These are phyloP conservation scores for Synergus gifuensis DNA, from an alignment of 2,888 invertebrate genomes.

Conservation along the genomic window DNA sequence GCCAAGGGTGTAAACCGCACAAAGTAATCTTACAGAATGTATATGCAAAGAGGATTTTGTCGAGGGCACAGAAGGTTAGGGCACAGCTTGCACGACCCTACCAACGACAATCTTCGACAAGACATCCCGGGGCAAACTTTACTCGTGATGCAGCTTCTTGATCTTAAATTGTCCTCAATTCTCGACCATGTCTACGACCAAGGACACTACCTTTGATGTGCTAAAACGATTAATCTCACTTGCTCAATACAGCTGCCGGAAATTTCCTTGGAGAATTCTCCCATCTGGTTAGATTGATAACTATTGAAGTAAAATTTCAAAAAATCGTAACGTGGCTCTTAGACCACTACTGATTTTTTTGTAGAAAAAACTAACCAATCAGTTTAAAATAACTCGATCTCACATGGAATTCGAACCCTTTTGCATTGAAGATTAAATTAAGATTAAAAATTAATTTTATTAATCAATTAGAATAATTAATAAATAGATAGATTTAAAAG, in stretches of 20 bases:
- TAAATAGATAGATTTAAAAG: neutral
- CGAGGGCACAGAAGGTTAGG: constrained; percentile 56
- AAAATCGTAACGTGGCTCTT: too few species aligned
- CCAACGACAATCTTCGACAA: constrained; percentile 73
- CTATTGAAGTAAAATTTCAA: too few species aligned
- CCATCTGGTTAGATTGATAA: too few species aligned
- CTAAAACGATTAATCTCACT: constrained; percentile 11
- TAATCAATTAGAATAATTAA: neutral
- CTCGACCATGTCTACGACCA: constrained; percentile 1
- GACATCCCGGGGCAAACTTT: constrained; percentile 72
- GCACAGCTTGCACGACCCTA: constrained; percentile 76
- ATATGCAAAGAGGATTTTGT: constrained; percentile 77
- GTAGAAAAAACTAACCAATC: neutral
- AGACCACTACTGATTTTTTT: too few species aligned
- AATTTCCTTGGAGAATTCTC: neutral
- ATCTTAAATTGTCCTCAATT: constrained; percentile 17
- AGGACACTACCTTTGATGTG: constrained; percentile 20
- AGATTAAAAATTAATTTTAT: too few species aligned
- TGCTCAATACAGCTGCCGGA: neutral
- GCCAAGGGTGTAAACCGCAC: constrained; percentile 75
- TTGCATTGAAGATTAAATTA: too few species aligned
- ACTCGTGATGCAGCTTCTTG: constrained; percentile 42
- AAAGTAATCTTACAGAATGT: constrained; percentile 78
- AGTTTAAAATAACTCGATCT: too few species aligned
- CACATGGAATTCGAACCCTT: too few species aligned